These are phyloP conservation scores for Micropterix aruncella DNA, from an alignment of 2,888 invertebrate species.

Conservation along the genomic window DNA sequence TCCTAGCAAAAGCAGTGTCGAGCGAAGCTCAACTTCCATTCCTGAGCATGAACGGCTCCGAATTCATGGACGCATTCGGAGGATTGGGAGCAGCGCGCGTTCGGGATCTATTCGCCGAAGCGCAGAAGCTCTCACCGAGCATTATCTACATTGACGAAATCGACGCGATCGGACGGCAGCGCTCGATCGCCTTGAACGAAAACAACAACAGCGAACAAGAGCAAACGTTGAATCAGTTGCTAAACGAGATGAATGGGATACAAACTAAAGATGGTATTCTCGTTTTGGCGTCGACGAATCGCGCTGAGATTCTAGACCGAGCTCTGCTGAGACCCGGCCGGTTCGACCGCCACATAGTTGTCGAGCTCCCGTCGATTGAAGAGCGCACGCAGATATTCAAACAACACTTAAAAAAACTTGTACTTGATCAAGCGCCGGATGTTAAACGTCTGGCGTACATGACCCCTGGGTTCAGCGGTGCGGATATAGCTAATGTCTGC, in stretches of 20 bases:
- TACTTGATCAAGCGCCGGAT: constrained; percentile 51
- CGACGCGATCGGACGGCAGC: constrained; percentile 87
- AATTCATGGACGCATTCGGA: constrained; percentile 98
- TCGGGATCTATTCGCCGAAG: constrained; percentile 88
- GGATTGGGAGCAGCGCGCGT: constrained; percentile 95
- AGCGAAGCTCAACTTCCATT: constrained; percentile 96
- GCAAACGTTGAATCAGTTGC: constrained; percentile 91
- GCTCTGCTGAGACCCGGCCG: constrained; percentile 90
- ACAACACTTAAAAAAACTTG: constrained; percentile 73
- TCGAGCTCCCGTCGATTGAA: constrained; percentile 79
- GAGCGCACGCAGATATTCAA: constrained; percentile 92
- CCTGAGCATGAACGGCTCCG: constrained; percentile 95
- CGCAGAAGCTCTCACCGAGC: constrained; percentile 79
- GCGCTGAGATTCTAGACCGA: constrained; percentile 89
- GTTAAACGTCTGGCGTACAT: constrained; percentile 48
- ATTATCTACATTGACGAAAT: constrained; percentile 99
- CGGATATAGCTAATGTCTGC: constrained; percentile 84
- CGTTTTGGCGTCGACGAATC: constrained; percentile 90
- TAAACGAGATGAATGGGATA: constrained; percentile 99
- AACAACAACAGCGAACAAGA: constrained; percentile 65
- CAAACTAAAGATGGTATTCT: constrained; percentile 86
- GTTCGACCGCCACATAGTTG: constrained; percentile 93
- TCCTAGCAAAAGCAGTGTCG: constrained; percentile 92
- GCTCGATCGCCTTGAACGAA: constrained; percentile 37
- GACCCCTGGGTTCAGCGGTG: constrained; percentile 84